These are phyloP conservation scores for Dyspetes luteomarginatus DNA, from an alignment of 2,888 invertebrate species.

Conservation along the genomic window DNA sequence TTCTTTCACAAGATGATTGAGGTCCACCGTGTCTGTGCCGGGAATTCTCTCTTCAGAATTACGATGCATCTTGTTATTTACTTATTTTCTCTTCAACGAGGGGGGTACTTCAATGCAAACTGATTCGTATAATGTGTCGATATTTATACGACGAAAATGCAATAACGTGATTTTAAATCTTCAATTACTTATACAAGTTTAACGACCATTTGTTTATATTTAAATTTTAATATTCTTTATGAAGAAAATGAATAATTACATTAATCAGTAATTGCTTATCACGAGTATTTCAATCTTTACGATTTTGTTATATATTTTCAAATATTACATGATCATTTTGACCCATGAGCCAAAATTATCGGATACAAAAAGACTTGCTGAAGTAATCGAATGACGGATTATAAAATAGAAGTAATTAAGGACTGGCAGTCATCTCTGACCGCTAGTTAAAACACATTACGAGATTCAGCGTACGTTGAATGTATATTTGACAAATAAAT, in stretches of 20 bases:
- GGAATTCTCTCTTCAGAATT: conserved; percentile 65
- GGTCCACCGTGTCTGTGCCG: conserved; percentile 70
- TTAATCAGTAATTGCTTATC: not conserved
- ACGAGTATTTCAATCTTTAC: not conserved
- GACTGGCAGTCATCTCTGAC: not conserved
- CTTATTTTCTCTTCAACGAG: conserved; percentile 7
- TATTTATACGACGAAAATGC: not conserved
- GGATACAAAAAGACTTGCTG: not conserved
- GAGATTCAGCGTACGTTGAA: conserved; percentile 48
- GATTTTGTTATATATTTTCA: not conserved
- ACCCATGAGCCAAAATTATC: too few relatives aligned
- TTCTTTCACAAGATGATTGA: conserved; percentile 69
- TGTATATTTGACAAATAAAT: conserved; percentile 42
- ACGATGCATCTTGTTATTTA: conserved; percentile 37
- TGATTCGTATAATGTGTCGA: not conserved
- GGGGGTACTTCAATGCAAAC: conserved; percentile 43
- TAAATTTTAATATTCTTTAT: too few relatives aligned
- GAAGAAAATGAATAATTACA: not conserved
- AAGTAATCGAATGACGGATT: not conserved
- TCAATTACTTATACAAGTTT: too few relatives aligned
- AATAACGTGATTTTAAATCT: not conserved
- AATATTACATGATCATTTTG: too few relatives aligned
- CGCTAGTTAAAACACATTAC: conserved; percentile 8
- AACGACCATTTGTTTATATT: too few relatives aligned
- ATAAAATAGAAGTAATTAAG: not conserved